Conservation (phyloP, 2,888 invertebrate species). For the Cryptops parisi region DNA sequence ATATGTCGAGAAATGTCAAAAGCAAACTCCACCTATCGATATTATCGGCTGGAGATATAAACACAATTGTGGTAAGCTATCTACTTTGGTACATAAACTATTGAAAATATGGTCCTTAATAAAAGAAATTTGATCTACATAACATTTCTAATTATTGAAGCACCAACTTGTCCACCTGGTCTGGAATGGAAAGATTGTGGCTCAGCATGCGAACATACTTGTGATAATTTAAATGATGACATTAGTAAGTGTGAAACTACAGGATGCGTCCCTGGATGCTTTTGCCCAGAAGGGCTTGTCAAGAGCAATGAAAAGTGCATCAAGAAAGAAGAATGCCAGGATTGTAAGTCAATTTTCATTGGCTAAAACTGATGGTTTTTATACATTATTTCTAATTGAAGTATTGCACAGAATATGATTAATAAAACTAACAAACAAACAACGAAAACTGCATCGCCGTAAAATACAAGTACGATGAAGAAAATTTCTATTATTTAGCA, state of each 20-base stretch:
- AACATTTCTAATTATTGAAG: conserved; percentile 34
- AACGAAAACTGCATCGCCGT: no score
- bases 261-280: conserved; percentile 63
- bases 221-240: conserved; percentile 43
- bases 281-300: conserved; percentile 60
- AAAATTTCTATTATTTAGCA: no score
- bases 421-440: no score
- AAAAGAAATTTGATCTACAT: no score
- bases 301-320: conserved; percentile 51
- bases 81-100: no score
- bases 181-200: conserved; percentile 71
- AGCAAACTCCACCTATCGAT: conserved; percentile 45
- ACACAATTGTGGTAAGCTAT: conserved; percentile 23
- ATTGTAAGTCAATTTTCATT: conserved; percentile 44
- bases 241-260: conserved; percentile 8
- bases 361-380: neutral
- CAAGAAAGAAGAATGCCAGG: conserved; percentile 52
- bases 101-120: no score
- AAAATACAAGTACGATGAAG: no score
- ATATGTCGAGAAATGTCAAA: conserved; percentile 58
- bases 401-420: no score
- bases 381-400: no score
- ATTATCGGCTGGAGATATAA: conserved; percentile 37
- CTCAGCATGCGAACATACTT: conserved; percentile 63
- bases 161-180: conserved; percentile 54